Base-by-base conservation (phyloP, 2,888 invertebrate genomes). In the Amphiduros pacificus region DNA sequence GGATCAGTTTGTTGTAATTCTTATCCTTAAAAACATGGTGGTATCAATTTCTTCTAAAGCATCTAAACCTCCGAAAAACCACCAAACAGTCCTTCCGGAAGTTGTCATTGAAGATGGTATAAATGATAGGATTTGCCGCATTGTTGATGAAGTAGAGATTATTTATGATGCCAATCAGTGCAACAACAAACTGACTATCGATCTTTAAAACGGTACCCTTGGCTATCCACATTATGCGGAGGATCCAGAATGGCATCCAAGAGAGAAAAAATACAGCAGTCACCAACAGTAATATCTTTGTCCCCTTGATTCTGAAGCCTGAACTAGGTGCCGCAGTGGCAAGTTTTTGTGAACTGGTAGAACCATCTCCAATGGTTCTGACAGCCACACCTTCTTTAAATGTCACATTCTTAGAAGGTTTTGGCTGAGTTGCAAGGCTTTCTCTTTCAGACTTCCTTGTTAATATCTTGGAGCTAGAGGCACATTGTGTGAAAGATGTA, bases 91-190 rank as follows among this genome's bases (percentile, higher is more conserved):
- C 44, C 44, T 44, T 22, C n/a, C 44, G n/a, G 44, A 44, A 44
- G 44, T 44, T 44, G 44, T 5, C n/a, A 44, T 44, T 44, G 44
- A 22, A n/a, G n/a, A 44, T 20, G 44, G 44, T 44, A 22, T 44
- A 44, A 17, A 44, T 44, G 44, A 44, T 6, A 22, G 44, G 44
- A 22, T 44, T 44, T 6, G 22, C 22, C 20, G 44, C 44, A 44
- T 44, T 44, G n/a, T 44, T 44, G 44, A 44, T 44, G 44, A 44
- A 44, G 44, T 44, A 44, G 9, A 44, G 44, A 22, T 44, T n/a
- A 22, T 44, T 44, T n/a, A 44, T n/a, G n/a, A 44, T 20, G n/a
- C 20, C 44, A 17, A 20, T 20, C 9, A 44, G n/a, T 22, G 22
- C n/a, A 20, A 20, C 44, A 6, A n/a, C 44, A 11, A 22, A 44